phyloP scores from a whole-genome alignment of 2,888 invertebrate genomes.

The Sceliomorpha sp. region DNA sequence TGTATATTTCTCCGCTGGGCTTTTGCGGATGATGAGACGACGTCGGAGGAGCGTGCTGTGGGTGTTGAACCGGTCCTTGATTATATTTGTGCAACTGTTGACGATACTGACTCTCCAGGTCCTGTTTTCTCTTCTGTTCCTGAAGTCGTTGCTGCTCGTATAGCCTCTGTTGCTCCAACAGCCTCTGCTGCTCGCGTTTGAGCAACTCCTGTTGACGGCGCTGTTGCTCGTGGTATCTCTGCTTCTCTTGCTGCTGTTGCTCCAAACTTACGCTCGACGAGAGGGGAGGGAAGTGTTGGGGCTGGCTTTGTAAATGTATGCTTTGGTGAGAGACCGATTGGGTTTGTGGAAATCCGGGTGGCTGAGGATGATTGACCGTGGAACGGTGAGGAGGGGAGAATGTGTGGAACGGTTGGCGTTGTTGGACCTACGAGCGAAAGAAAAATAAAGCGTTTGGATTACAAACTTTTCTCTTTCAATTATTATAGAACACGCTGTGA shows the following conservation, averaged over 20 bases:
- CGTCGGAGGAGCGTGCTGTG: constrained; percentile 64
- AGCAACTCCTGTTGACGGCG: constrained; percentile 61
- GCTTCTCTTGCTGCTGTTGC: constrained; percentile 67
- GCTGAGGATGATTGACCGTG: constrained; percentile 70
- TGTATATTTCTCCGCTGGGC: constrained; percentile 87
- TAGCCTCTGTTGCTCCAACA: constrained; percentile 63
- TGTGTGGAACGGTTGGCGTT: constrained; percentile 66
- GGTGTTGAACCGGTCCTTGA: constrained; percentile 59
- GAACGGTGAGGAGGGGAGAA: constrained; percentile 76
- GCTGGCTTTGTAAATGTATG: constrained; percentile 68
- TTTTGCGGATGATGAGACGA: constrained; percentile 77
- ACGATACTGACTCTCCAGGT: constrained; percentile 75
- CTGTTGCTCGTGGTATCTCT: constrained; percentile 60
- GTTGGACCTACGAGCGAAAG: constrained; percentile 23
- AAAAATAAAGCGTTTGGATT: constrained; percentile 1
- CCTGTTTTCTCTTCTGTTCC: constrained; percentile 68
- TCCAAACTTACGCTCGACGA: constrained; percentile 67
- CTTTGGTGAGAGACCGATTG: constrained; percentile 71
- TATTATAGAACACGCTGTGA: too few relatives aligned
- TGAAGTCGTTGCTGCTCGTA: constrained; percentile 65
- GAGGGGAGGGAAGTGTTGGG: constrained; percentile 59
- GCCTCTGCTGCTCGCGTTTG: constrained; percentile 56
- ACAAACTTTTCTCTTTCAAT: not conserved
- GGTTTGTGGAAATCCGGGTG: constrained; percentile 67
- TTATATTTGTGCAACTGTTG: constrained; percentile 75